A percentile compares a stretch with the other conserved stretches of the same genome.
phyloP scores from a whole-genome alignment of 2,113 vertebrate species.

The Eolophus roseicapilla region DNA sequence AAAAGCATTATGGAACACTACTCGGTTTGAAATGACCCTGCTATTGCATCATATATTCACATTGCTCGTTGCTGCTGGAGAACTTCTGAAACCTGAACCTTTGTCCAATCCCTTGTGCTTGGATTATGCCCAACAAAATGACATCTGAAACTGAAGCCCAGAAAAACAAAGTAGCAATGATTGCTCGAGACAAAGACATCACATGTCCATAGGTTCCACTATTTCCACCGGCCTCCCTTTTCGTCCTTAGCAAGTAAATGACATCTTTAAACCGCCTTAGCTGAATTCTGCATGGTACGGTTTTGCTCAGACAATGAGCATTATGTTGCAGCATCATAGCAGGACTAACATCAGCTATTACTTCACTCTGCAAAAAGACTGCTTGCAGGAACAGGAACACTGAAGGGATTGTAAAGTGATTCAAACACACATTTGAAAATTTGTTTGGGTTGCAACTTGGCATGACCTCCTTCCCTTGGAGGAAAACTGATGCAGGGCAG shows the following conservation, averaged over 20 bases:
- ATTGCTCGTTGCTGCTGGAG: not conserved
- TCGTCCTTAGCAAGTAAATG: not conserved
- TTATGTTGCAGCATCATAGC: not conserved
- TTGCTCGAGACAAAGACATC: not conserved
- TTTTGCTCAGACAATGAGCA: not conserved
- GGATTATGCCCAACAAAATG: not conserved
- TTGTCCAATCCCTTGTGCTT: not conserved
- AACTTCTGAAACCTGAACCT: not conserved
- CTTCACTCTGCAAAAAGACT: not conserved
- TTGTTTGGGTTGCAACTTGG: not conserved
- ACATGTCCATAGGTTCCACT: not conserved
- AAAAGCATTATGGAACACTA: not conserved
- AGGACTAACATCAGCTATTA: not conserved
- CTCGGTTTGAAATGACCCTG: not conserved
- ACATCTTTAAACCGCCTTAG: not conserved
- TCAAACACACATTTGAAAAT: not conserved
- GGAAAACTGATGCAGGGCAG: not conserved
- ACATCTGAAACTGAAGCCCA: not conserved
- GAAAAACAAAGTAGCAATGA: not conserved
- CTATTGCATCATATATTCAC: not conserved
- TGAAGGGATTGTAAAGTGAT: not conserved
- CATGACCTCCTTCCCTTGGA: not conserved
- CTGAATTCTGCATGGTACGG: not conserved
- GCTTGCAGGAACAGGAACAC: not conserved
- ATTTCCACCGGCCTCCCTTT: not conserved